Percentiles rank a stretch among this genome's conserved stretches.
Evolutionary conservation across 2,888 invertebrate genomes (phyloP).

Genomic region (Stenichneumon culpator): DNA sequence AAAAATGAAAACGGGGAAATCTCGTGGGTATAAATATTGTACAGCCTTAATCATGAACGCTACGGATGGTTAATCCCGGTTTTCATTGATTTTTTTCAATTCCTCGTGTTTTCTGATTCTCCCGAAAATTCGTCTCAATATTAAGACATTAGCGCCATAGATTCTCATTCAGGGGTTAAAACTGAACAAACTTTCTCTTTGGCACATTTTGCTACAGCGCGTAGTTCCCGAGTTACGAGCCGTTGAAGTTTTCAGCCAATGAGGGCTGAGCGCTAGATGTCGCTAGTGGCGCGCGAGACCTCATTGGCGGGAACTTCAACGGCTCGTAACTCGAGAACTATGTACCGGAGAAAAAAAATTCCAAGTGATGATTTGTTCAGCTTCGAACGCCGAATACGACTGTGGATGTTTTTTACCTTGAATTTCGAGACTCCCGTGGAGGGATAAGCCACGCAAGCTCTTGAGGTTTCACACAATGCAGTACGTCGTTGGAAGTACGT

Average conservation of each 20-base stretch:
- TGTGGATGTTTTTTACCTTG: conserved; percentile 32
- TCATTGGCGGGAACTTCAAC: not conserved
- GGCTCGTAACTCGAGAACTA: not conserved
- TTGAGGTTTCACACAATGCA: conserved; percentile 52
- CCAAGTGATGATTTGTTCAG: not conserved
- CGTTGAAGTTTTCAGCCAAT: not conserved
- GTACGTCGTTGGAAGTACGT: conserved; percentile 38
- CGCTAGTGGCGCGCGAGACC: not conserved
- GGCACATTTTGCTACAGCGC: not conserved
- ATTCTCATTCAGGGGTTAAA: not conserved
- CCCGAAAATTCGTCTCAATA: not conserved
- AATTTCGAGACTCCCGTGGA: not conserved
- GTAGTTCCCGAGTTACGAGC: not conserved
- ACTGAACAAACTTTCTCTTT: not conserved
- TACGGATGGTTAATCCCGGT: not conserved
- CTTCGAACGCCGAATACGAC: not conserved
- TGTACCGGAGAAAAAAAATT: not conserved
- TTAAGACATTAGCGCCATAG: not conserved
- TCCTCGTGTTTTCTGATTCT: not conserved
- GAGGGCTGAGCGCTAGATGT: not conserved
- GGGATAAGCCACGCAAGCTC: conserved; percentile 66
- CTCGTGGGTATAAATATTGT: not conserved
- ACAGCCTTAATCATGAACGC: conserved; percentile 2
- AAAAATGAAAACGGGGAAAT: conserved; percentile 22
- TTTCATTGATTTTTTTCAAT: not conserved